Evolutionary conservation across 64 coral and sea anemone genomes (phyloP).

Genomic region (Acropora tenuis): DNA sequence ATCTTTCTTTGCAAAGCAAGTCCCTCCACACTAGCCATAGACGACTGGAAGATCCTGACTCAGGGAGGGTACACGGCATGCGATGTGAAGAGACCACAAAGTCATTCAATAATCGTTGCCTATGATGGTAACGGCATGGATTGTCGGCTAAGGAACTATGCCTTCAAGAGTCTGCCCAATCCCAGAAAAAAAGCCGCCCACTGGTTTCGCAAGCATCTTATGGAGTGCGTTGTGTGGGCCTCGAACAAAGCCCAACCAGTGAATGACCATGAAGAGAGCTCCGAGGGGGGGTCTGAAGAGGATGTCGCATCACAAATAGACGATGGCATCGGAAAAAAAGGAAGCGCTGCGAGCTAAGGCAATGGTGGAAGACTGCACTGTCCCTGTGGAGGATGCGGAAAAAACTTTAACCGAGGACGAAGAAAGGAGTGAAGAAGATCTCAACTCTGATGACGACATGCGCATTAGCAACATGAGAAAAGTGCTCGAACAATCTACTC

Average conservation of each 20-base stretch:
- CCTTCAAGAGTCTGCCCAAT: conserved; percentile 17
- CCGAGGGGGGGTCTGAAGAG: not conserved
- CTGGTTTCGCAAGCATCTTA: not conserved
- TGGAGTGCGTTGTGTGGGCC: too few relatives aligned
- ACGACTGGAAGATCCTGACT: too few relatives aligned
- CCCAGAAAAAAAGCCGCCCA: not conserved
- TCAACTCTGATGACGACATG: too few relatives aligned
- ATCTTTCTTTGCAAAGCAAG: too few relatives aligned
- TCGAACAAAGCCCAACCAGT: not conserved
- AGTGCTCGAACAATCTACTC: too few relatives aligned
- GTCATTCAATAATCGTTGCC: conserved; percentile 38
- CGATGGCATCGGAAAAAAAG: not conserved
- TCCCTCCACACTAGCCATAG: too few relatives aligned
- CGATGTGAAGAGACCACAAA: conserved; percentile 10
- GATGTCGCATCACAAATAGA: not conserved
- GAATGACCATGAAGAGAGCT: conserved; percentile 7
- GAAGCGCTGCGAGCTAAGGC: not conserved
- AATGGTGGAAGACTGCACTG: too few relatives aligned
- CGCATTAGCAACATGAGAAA: too few relatives aligned
- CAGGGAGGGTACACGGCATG: not conserved
- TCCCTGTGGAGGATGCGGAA: too few relatives aligned
- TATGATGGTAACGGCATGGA: conserved; percentile 36
- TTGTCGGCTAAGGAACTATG: not conserved
- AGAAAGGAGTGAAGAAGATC: too few relatives aligned
- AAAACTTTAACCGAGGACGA: too few relatives aligned